A percentile compares a stretch with the other conserved stretches of the same genome.
Conservation (phyloP, 1,140 invertebrate genomes). For the Drosophila nikananu region DNA sequence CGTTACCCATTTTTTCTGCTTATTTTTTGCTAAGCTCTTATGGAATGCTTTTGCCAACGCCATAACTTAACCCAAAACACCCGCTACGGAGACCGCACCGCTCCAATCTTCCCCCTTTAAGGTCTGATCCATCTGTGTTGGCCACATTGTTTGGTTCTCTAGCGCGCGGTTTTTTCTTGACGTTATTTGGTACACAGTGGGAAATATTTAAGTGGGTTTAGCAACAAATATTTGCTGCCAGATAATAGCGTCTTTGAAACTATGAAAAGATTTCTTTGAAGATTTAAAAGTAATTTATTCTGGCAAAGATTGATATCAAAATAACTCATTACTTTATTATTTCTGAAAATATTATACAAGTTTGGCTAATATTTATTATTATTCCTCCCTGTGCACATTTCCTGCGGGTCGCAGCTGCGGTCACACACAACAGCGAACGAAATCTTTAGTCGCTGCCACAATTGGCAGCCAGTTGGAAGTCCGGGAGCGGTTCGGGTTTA, state of each 20-base stretch:
- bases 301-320: background rate
- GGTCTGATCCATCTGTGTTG: conserved; percentile 42
- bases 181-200: conserved; percentile 9
- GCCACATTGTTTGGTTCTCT: conserved; percentile 45
- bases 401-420: conserved; percentile 47
- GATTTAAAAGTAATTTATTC: background rate
- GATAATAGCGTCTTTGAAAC: too few relatives aligned
- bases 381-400: conserved; percentile 6
- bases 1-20: conserved; percentile 28
- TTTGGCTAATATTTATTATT: background rate
- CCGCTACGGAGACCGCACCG: conserved; percentile 29
- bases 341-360: too few relatives aligned
- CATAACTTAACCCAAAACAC: conserved; percentile 61
- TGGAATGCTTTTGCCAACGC: conserved; percentile 58
- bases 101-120: conserved; percentile 25
- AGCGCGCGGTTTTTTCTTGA: conserved; percentile 21
- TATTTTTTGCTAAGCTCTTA: conserved; percentile 45
- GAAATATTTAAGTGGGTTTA: background rate
- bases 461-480: conserved; percentile 51
- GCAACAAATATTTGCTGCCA: background rate
- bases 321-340: background rate
- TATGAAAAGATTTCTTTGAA: background rate
- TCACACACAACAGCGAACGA: conserved; percentile 40
- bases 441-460: conserved; percentile 49
- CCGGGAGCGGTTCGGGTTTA: conserved; percentile 34